Base-by-base conservation (phyloP, 2,113 vertebrate species). In the Chlorodrepanis virens region DNA sequence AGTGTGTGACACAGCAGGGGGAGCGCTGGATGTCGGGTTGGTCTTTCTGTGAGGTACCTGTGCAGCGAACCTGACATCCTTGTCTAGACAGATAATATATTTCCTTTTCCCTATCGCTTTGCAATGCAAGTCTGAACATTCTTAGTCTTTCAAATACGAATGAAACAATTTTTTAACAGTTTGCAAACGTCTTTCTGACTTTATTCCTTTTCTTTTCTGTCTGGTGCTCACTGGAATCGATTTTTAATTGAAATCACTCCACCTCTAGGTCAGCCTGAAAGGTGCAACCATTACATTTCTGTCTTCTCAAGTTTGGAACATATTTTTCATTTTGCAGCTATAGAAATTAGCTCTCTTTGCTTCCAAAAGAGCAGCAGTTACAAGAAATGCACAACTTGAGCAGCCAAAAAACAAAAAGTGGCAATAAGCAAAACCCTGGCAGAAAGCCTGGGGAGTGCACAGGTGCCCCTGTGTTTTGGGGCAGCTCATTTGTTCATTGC, bases 181-280 rank as follows among this genome's bases (percentile, higher is more conserved):
- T 83, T 74, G 28, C n/a, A 61, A 93, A 83, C 60, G 92, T 94
- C 28, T 56, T 91, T 70, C 71, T 74, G 56, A 9, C 53, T 84
- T 77, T 87, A 64, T 75, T 65, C 69, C 42, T 71, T 81, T 96
- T 93, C 87, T 89, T 27, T 35, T 59, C 59, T 49, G 11, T 90
- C 93, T 64, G 57, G n/a, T 53, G 42, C 44, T 97, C 96, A 94
- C 94, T 87, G 84, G 96, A 97, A 97, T 77, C 87, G 67, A 95
- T 90, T 96, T 97, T 97, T 96, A 95, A 96, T 97, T 97, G 95
- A 94, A 94, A 97, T 82, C 59, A 65, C 47, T 96, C 65, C 81
- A 69, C 67, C 6, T 42, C 35, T 50, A 67, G 90, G 83, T 93
- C 94, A 91, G 61, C 50, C 64, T 53, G 74, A 95, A 88, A 95